Base-by-base conservation (phyloP, 1,140 invertebrate genomes). In the Psilanteris sp. region DNA sequence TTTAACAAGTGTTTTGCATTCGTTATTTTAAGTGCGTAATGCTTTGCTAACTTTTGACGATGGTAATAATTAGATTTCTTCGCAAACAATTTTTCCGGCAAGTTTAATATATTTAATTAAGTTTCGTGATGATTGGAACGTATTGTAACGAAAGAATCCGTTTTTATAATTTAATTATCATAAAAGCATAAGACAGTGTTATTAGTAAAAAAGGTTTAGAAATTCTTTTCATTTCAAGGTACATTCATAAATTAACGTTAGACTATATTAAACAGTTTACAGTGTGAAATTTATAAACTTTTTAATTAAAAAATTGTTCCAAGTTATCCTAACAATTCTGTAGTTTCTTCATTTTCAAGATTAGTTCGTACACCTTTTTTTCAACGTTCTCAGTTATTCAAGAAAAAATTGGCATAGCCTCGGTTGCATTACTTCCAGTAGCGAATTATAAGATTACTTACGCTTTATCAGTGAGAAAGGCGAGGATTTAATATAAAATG, bases 261-360 rank as follows among this genome's bases (percentile, higher is more conserved):
- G 11, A 24, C 18, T 27, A 31, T 46, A 29, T 46, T 36, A 52
- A 52, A 26, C 20, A 20, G 14, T 20, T 3, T n/a, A 9, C 2
- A n/a, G 46, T 52, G 18, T 10, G 32, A n/a, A n/a, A 52, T 52
- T 36, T 34, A 52, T 36, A 36, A 52, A 52, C 6, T 52, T 52
- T 52, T 52, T 52, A 37, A 52, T 52, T 52, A 50, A 50, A 52
- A 52, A 24, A 10, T 24, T 52, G n/a, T 36, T 24, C 11, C 11
- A 29, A 50, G 9, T 50, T 32, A 9, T 10, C 5, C 29, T 3
- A 34, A 50, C 27, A 11, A 11, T 34, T 32, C 29, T 34, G 44
- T 34, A 50, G 44, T 50, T 50, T 20, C 29, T 50, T 11, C 44
- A 22, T 50, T 50, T 20, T n/a, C 44, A 13, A 50, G 27, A 50